Percentiles rank a stretch among this genome's conserved stretches.
phyloP scores from a whole-genome alignment of 2,113 vertebrate genomes.

The Lucifuga dentata region DNA sequence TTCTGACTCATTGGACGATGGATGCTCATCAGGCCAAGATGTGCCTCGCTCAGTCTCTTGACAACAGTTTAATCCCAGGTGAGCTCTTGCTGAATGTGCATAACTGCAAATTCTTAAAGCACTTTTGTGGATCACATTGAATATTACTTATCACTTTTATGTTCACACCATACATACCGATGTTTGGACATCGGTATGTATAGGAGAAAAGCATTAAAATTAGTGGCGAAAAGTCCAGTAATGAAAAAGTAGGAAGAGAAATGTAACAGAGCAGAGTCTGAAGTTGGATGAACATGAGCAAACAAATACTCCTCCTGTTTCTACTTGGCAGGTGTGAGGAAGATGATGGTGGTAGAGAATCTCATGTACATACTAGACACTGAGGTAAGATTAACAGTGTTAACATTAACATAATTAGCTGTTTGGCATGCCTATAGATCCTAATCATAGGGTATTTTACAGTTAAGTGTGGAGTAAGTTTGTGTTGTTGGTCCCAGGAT shows the following conservation, averaged over 20 bases:
- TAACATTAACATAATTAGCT: background rate
- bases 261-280: background rate
- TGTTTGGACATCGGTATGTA: background rate
- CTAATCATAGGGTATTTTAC: background rate
- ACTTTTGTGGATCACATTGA: background rate
- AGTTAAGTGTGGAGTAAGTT: background rate
- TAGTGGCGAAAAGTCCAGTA: background rate
- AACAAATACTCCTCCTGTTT: constrained; percentile 7
- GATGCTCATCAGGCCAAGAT: constrained; percentile 77
- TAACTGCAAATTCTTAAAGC: background rate
- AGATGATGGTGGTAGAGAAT: constrained; percentile 88
- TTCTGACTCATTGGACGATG: constrained; percentile 88
- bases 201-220: background rate
- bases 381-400: constrained; percentile 80
- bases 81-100: constrained; percentile 29
- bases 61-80: constrained; percentile 89
- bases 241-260: background rate
- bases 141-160: background rate
- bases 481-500: constrained; percentile 74
- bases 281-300: background rate
- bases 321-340: constrained; percentile 85
- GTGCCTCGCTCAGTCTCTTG: constrained; percentile 76
- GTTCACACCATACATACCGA: background rate
- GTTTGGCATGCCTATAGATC: background rate
- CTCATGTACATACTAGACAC: constrained; percentile 90